Base-by-base conservation (phyloP, 2,113 vertebrate genomes). In the Zeus faber region DNA sequence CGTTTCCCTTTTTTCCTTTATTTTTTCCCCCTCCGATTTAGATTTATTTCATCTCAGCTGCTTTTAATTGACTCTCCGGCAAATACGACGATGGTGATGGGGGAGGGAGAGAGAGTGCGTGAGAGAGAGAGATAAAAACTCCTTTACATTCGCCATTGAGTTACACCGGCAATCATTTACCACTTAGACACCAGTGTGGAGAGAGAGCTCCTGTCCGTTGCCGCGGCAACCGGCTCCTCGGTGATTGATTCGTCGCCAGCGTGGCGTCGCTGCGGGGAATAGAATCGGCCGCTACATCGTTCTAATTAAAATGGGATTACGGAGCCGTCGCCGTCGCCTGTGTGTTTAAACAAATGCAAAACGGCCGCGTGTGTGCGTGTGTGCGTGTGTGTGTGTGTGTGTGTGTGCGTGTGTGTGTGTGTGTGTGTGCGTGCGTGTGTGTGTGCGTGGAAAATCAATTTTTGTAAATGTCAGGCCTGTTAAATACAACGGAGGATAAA, bases 271-370 rank as follows among this genome's bases (percentile, higher is more conserved):
- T 91, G 93, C 83, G 68, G 92, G 93, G 92, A 95, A 89, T 29
- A 31, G 82, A 87, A 87, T 81, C 89, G 89, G 87, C 83, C 71
- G 82, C 88, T 92, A 91, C 91, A 93, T 93, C 91, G 89, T 88
- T 92, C 92, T 96, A 97, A 98, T 98, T 97, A 96, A 98, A 95
- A 94, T 85, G 83, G 90, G 93, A 95, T 97, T 97, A 94, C 84
- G 87, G 85, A 91, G 90, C 91, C 90, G 88, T 92, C 81, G 84
- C 54, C 48, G 85, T n/a, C n/a, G n/a, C n/a, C 79, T 92, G 84
- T 93, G 91, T 91, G 90, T 93, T 91, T 89, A 83, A 93, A 87
- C 91, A 93, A 92, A 91, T 88, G 80, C 87, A 86, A 70, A 70
- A 65, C n/a, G n/a, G n/a, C n/a, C n/a, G n/a, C n/a, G n/a, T n/a